Conservation (phyloP, 1,140 invertebrate species). For the Stegodyphus mimosarum region DNA sequence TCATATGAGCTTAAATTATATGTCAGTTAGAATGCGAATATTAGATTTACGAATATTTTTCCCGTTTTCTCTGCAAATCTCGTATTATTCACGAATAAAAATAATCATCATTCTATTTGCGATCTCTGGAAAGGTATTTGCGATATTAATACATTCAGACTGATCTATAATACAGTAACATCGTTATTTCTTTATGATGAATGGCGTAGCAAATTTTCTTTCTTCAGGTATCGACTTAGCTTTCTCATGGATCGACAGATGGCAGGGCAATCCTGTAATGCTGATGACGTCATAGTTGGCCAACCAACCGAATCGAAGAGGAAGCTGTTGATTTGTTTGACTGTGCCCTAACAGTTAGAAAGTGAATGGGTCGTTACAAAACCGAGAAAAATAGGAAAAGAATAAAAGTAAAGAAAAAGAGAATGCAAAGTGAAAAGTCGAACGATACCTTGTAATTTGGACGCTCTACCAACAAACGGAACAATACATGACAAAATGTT, state of each 20-base stretch:
- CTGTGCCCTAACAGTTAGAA: conserved; percentile 40
- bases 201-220: too few species aligned
- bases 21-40: too few species aligned
- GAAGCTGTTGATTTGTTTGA: conserved; percentile 50
- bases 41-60: too few species aligned
- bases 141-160: too few species aligned
- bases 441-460: conserved; percentile 60
- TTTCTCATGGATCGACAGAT: conserved; percentile 23
- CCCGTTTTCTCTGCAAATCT: too few species aligned
- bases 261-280: conserved; percentile 11
- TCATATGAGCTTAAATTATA: too few species aligned
- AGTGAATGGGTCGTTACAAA: conserved; percentile 41
- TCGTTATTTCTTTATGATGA: too few species aligned
- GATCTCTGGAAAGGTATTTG: too few species aligned
- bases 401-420: conserved; percentile 1
- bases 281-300: conserved; percentile 42
- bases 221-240: neutral
- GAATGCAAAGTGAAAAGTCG: conserved; percentile 40
- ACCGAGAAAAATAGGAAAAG: conserved; percentile 7
- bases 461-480: conserved; percentile 46
- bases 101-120: too few species aligned
- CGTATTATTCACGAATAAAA: too few species aligned
- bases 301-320: conserved; percentile 50
- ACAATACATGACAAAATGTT: conserved; percentile 55
- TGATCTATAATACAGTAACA: too few species aligned